Percentiles rank a stretch among this genome's conserved stretches.
Evolutionary conservation across 2,888 invertebrate species (phyloP).

Genomic region (Lithosia quadra): DNA sequence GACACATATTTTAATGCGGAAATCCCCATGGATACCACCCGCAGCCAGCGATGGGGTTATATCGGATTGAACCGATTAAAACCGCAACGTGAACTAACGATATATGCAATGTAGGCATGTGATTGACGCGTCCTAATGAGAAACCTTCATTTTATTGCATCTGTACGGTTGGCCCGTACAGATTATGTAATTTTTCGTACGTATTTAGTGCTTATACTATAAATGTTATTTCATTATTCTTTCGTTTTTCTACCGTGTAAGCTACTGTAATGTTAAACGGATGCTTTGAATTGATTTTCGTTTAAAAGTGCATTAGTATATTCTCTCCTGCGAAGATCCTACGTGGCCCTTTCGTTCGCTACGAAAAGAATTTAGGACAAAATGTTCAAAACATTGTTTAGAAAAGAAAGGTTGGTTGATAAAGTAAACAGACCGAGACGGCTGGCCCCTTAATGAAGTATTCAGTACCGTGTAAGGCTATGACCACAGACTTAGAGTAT

Average conservation of each 20-base stretch:
- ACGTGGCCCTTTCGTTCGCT: not conserved
- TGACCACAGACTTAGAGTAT: not conserved
- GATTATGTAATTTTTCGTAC: not conserved
- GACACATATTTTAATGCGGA: too few relatives aligned
- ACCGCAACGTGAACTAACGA: too few relatives aligned
- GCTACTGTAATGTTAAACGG: not conserved
- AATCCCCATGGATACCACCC: too few relatives aligned
- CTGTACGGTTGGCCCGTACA: too few relatives aligned
- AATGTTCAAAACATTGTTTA: not conserved
- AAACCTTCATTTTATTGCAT: too few relatives aligned
- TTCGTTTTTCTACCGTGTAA: not conserved
- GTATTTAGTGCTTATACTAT: too few relatives aligned
- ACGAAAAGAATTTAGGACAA: not conserved
- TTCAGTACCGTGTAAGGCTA: not conserved
- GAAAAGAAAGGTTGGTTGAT: not conserved
- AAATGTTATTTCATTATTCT: not conserved
- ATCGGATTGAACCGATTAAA: too few relatives aligned
- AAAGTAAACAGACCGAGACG: not conserved
- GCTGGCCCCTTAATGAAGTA: not conserved
- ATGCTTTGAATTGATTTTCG: conserved; percentile 4
- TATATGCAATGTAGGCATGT: too few relatives aligned
- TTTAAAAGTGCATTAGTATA: not conserved
- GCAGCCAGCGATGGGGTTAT: too few relatives aligned
- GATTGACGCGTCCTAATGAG: too few relatives aligned
- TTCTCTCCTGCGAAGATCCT: not conserved